Evolutionary conservation across 2,113 vertebrate genomes (phyloP).

Genomic region (Solea solea): DNA sequence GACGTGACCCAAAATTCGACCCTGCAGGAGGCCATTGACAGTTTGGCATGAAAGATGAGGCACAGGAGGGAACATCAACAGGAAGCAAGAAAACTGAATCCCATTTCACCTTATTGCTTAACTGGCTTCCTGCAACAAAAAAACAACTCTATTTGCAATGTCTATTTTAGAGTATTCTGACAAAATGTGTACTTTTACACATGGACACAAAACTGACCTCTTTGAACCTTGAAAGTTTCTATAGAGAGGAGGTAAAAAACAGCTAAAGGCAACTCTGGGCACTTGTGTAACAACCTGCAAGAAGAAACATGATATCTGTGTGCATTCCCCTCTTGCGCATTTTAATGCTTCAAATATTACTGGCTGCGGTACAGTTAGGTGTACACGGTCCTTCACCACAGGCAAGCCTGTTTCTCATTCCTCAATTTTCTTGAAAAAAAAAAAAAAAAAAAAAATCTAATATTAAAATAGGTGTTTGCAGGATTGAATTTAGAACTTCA

Average conservation of each 20-base stretch:
- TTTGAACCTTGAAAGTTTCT: slow-evolving; percentile 36
- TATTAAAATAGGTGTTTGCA: slow-evolving; percentile 57
- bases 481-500: slow-evolving; percentile 46
- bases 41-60: slow-evolving; percentile 61
- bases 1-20: slow-evolving; percentile 67
- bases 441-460: slow-evolving; percentile 14
- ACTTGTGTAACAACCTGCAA: slow-evolving; percentile 66
- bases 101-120: slow-evolving; percentile 11
- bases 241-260: slow-evolving; percentile 14
- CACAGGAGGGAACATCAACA: slow-evolving; percentile 23
- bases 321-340: slow-evolving; percentile 58
- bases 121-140: neutral
- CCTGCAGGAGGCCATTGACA: slow-evolving; percentile 53
- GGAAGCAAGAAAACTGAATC: slow-evolving; percentile 9
- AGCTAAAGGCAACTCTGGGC: slow-evolving; percentile 52
- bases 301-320: slow-evolving; percentile 74
- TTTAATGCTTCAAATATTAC: slow-evolving; percentile 50
- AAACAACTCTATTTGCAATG: neutral
- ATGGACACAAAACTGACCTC: slow-evolving; percentile 27
- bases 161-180: neutral
- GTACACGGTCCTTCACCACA: slow-evolving; percentile 29
- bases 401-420: slow-evolving; percentile 16
- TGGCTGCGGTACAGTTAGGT: slow-evolving; percentile 45
- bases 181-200: neutral
- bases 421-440: neutral